Conservation (phyloP, 2,888 invertebrate species). For the Apamea epomidion region DNA sequence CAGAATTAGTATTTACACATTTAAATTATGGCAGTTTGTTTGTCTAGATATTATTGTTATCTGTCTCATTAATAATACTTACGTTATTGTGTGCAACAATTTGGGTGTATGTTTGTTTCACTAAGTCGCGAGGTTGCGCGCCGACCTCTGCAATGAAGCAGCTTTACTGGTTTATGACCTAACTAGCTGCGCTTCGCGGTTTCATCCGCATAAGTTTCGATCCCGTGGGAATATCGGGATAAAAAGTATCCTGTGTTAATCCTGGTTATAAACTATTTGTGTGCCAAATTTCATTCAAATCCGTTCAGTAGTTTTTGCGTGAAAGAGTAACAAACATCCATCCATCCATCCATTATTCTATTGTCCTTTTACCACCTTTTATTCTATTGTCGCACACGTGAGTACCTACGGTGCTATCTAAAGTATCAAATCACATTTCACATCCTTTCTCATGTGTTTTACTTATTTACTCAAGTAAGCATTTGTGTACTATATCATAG, state of each 20-base stretch:
- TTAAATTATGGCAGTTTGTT: conserved; percentile 17
- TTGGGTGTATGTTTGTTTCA: conserved; percentile 2
- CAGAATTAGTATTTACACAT: not conserved
- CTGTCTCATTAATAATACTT: not conserved
- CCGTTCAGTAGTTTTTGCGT: too few relatives aligned
- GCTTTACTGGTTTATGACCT: not conserved
- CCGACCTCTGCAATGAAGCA: not conserved
- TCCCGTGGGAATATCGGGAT: too few relatives aligned
- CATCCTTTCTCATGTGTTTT: not conserved
- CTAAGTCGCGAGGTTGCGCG: too few relatives aligned
- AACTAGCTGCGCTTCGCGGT: too few relatives aligned
- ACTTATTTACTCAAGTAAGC: not conserved
- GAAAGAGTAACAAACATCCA: too few relatives aligned
- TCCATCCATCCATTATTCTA: too few relatives aligned
- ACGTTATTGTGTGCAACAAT: not conserved
- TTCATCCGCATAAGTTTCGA: too few relatives aligned
- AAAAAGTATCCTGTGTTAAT: too few relatives aligned
- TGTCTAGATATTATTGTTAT: conserved; percentile 6
- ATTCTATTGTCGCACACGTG: not conserved
- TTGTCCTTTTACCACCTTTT: too few relatives aligned
- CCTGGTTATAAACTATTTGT: too few relatives aligned
- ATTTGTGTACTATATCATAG: not conserved
- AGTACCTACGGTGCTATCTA: not conserved
- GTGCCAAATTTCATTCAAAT: too few relatives aligned
- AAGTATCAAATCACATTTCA: not conserved